A percentile compares a stretch with the other conserved stretches of the same genome.
phyloP scores from a whole-genome alignment of 2,797 vertebrate genomes.

The Parambassis ranga region DNA sequence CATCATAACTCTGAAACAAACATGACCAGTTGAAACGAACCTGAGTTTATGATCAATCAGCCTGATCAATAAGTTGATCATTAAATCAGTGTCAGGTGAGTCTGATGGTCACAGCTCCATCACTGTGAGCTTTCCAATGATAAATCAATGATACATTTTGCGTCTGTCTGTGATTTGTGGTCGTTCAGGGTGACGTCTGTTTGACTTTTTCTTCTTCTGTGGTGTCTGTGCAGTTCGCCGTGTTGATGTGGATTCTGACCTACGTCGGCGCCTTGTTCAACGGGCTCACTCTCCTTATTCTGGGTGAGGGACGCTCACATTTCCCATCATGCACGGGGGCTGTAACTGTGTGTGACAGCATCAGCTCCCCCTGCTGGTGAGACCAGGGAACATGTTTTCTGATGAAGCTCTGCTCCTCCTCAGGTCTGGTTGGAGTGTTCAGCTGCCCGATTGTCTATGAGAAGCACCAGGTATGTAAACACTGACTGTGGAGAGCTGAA shows the following conservation, averaged over 20 bases:
- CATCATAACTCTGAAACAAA: too few species aligned
- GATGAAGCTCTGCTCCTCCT: conserved; percentile 5
- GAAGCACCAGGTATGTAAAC: conserved; percentile 98
- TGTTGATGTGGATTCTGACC: conserved; percentile 97
- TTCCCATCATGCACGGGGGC: not conserved
- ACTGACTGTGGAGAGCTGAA: too few species aligned
- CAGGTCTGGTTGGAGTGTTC: conserved; percentile 91
- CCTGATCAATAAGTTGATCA: too few species aligned
- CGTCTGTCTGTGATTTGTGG: too few species aligned
- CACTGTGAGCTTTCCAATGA: too few species aligned
- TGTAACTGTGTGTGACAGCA: rapidly evolving
- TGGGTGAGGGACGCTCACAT: conserved; percentile 87
- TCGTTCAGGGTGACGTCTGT: too few species aligned
- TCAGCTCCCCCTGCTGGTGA: conserved; percentile 15
- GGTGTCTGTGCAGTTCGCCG: conserved; percentile 87
- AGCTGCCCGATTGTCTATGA: conserved; percentile 94
- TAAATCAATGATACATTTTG: too few species aligned
- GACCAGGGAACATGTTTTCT: not conserved
- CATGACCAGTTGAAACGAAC: too few species aligned
- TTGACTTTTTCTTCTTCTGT: not conserved
- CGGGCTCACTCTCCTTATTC: conserved; percentile 93
- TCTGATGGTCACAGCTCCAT: too few species aligned
- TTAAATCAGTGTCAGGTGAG: too few species aligned
- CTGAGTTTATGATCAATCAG: too few species aligned
- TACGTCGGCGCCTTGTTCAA: conserved; percentile 98